Percentiles rank a stretch among this genome's conserved stretches.
phyloP scores from a whole-genome alignment of 2,797 vertebrate genomes.

The Ctenopoma kingsleyae region DNA sequence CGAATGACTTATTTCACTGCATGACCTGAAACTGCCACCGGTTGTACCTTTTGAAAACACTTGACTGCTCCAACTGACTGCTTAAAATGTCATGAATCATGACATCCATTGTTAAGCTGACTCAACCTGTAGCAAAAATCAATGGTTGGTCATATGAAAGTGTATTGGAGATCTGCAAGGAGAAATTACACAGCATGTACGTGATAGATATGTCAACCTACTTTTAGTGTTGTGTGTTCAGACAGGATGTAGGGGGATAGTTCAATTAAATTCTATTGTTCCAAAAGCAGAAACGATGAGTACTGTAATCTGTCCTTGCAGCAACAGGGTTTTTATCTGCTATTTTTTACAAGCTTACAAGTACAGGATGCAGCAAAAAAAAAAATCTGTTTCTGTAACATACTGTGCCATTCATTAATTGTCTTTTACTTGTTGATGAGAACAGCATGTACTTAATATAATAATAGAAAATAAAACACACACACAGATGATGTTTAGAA shows the following conservation, averaged over 20 bases:
- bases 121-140: constrained; percentile 21
- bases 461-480: neutral
- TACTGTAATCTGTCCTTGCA: neutral
- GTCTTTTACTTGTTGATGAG: neutral
- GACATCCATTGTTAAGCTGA: neutral
- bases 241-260: neutral
- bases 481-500: neutral
- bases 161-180: constrained; percentile 2
- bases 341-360: constrained; percentile 3
- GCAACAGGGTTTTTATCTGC: neutral
- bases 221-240: constrained; percentile 2
- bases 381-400: neutral
- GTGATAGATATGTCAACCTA: neutral
- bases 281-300: neutral
- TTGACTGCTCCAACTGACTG: neutral
- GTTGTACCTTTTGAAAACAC: neutral
- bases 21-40: neutral
- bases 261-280: neutral
- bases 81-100: constrained; percentile 10
- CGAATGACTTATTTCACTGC: neutral
- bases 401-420: neutral
- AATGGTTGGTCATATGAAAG: constrained; percentile 22
- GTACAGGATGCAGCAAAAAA: neutral
- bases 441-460: neutral
- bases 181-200: constrained; percentile 3